A percentile compares a stretch with the other conserved stretches of the same genome.
Conservation (phyloP, 2,113 vertebrate genomes). For the Rhinolophus ferrumequinum region DNA sequence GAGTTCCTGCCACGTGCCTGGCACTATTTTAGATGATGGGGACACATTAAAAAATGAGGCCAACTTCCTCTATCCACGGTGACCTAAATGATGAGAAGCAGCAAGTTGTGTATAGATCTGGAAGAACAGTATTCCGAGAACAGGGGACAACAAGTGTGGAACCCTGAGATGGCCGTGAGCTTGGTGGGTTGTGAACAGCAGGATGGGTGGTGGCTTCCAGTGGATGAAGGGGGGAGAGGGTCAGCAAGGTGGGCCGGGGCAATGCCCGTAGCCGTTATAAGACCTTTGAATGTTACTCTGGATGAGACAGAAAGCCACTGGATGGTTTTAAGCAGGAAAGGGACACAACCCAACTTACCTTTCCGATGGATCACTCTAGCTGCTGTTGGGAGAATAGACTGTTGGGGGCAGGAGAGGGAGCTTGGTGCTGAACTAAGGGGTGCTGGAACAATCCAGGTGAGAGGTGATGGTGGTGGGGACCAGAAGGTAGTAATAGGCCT, state of each 20-base stretch:
- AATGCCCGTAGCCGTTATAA: not conserved
- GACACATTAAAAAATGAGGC: not conserved
- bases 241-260: no score
- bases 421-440: not conserved
- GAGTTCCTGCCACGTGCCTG: not conserved
- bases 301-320: not conserved
- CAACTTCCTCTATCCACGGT: not conserved
- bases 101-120: not conserved
- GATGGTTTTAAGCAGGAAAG: not conserved
- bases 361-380: not conserved
- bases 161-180: not conserved
- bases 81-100: not conserved
- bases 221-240: not conserved
- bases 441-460: not conserved
- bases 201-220: not conserved
- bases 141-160: not conserved
- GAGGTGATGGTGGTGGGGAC: not conserved
- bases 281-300: not conserved
- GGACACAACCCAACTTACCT: not conserved
- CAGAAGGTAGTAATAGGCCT: not conserved
- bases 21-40: not conserved
- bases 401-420: not conserved
- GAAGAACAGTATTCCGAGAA: not conserved
- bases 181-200: not conserved
- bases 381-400: not conserved